Evolutionary conservation across 2,797 vertebrate species (phyloP), one percentile per base, ranked within the genome.

Genomic region (Peromyscus melanophrys): DNA sequence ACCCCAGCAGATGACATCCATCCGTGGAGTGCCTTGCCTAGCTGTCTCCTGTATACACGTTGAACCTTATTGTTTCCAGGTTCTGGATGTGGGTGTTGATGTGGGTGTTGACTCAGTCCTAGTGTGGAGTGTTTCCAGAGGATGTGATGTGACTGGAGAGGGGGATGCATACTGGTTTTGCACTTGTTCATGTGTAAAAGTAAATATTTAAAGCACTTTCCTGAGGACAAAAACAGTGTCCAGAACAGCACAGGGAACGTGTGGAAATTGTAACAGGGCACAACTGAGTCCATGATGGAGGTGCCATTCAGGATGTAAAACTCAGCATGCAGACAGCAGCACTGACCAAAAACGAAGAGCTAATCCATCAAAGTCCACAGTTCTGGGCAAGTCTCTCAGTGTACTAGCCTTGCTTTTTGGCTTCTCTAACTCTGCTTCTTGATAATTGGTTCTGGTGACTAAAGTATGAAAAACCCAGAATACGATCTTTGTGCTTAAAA

Each of bases 81-180:
- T 90, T 59, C 4, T 77, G 37, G 21, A 23, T 31, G 4, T 8
- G 1, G 21, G 1, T 57, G 13, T 73, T 81, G 43, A 81, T 31
- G 4, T 8, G 1, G 21, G 1, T 57, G 13, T 78, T 81, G 43
- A 81, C 6, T 21, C n/a, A 25, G 0, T 52, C 10, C 3, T 23
- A 21, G 25, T 65, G 8, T 31, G 4, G 17, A 63, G n/a, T 1
- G 40, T 37, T 84, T 89, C 21, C 2, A 12, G 63, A 13, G 49
- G 23, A 5, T 7, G 11, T 37, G 14, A 4, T 5, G 4, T 55
- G 57, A 16, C 2, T 63, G 13, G 27, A 13, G 1, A 1, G 5
- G 9, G 23, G 49, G 2, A 14, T 8, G 25, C 40, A 37, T 21
- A 83, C 0, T 7, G 7, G 1, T 34, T 88, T 40, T 76, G 37